A percentile compares a stretch with the other conserved stretches of the same genome.
phyloP scores from a whole-genome alignment of 2,888 invertebrate genomes.

The Ormyrus rosae region DNA sequence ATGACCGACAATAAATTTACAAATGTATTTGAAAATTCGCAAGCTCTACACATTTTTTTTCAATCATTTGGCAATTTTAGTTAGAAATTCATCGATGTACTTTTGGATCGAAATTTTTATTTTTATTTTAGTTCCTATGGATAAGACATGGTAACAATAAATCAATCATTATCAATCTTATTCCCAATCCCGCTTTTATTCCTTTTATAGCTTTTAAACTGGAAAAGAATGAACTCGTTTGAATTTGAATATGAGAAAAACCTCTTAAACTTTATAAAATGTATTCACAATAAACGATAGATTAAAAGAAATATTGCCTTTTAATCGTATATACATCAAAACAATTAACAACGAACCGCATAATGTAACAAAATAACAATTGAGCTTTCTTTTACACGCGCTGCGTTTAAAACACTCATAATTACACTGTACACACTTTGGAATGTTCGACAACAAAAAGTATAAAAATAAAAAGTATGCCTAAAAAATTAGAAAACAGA shows the following conservation, averaged over 20 bases:
- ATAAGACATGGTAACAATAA: conserved; percentile 17
- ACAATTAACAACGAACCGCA: conserved; percentile 1
- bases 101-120: conserved; percentile 10
- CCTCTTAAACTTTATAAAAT: too few species aligned
- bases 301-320: too few species aligned
- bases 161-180: not conserved
- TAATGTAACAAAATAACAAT: conserved; percentile 26
- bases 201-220: too few species aligned
- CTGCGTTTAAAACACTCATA: conserved; percentile 20
- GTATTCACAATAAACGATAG: too few species aligned
- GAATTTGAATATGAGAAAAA: too few species aligned
- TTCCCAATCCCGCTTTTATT: too few species aligned
- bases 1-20: too few species aligned
- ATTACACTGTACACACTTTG: conserved; percentile 44
- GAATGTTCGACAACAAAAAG: conserved; percentile 45
- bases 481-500: conserved; percentile 8
- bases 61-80: not conserved
- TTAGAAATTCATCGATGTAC: not conserved
- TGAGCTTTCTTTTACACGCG: not conserved
- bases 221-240: too few species aligned
- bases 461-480: conserved; percentile 46
- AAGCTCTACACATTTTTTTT: conserved; percentile 5
- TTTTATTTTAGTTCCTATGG: conserved; percentile 31
- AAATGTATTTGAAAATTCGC: not conserved
- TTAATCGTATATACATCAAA: too few species aligned